Evolutionary conservation across 2,888 invertebrate species (phyloP).

Genomic region (Hemistola chrysoprasaria): DNA sequence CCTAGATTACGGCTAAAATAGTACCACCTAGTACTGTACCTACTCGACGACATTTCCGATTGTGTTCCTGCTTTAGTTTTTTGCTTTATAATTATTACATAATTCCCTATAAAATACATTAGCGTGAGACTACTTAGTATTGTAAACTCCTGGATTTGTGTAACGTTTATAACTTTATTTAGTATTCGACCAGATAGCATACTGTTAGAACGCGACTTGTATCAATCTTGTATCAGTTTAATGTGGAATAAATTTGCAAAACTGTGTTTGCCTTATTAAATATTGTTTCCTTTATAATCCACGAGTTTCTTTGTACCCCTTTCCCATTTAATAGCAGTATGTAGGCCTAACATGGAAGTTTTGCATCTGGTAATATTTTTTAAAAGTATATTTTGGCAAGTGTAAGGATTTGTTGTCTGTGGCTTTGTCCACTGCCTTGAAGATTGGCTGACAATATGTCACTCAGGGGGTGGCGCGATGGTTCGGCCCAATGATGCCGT

Average conservation of each 20-base stretch:
- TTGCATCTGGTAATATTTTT: too few relatives aligned
- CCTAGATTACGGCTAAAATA: conserved; percentile 75
- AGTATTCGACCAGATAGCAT: conserved; percentile 78
- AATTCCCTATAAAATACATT: conserved; percentile 75
- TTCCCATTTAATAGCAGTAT: too few relatives aligned
- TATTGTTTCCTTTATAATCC: conserved; percentile 49
- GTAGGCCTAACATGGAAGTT: too few relatives aligned
- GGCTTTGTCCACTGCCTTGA: too few relatives aligned
- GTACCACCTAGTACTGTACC: conserved; percentile 62
- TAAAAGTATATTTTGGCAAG: too few relatives aligned
- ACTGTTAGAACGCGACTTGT: conserved; percentile 79
- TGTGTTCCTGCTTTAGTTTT: conserved; percentile 82
- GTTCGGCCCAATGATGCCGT: too few relatives aligned
- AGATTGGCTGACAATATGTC: too few relatives aligned
- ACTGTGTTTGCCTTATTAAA: conserved; percentile 82
- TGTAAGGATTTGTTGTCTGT: too few relatives aligned
- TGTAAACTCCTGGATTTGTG: conserved; percentile 79
- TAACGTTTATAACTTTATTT: conserved; percentile 71
- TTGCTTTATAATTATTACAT: conserved; percentile 77
- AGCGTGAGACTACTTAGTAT: conserved; percentile 80
- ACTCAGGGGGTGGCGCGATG: too few relatives aligned
- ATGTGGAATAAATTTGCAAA: conserved; percentile 82
- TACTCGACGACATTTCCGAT: conserved; percentile 79
- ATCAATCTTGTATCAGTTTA: conserved; percentile 81
- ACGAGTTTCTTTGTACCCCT: conserved; percentile 2